phyloP scores from a whole-genome alignment of 2,888 invertebrate genomes.

The Lordiphosa fenestrarum region DNA sequence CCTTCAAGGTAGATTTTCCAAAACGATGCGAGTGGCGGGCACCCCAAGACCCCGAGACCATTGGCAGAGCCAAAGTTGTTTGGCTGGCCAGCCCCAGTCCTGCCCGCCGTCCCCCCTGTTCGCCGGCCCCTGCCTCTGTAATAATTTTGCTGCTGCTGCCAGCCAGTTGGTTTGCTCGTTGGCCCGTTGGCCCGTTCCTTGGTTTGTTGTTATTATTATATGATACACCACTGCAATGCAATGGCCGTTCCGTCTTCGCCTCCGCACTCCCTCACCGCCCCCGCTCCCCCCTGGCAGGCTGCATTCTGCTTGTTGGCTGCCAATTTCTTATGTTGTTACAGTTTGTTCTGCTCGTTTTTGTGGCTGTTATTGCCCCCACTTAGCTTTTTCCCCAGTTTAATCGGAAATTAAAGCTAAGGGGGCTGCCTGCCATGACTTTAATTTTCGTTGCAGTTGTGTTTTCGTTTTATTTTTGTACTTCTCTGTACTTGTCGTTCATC shows the following conservation, averaged over 20 bases:
- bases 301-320: conserved; percentile 70
- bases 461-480: conserved; percentile 16
- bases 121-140: conserved; percentile 48
- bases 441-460: conserved; percentile 61
- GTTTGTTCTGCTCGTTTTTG: conserved; percentile 57
- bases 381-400: conserved; percentile 60
- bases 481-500: conserved; percentile 23
- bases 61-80: conserved; percentile 43
- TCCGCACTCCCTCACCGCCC: conserved; percentile 4
- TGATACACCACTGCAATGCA: conserved; percentile 65
- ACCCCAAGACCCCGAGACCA: conserved; percentile 21
- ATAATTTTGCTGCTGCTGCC: conserved; percentile 58
- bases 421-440: conserved; percentile 72
- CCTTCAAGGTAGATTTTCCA: conserved; percentile 79
- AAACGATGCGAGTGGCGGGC: conserved; percentile 71
- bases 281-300: conserved; percentile 12
- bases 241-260: conserved; percentile 51
- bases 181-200: conserved; percentile 16
- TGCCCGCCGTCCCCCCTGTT: conserved; percentile 7
- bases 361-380: conserved; percentile 52
- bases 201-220: conserved; percentile 69
- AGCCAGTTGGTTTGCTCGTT: conserved; percentile 22
- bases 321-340: conserved; percentile 75
- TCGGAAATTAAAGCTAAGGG: conserved; percentile 76
- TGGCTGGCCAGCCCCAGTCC: conserved; percentile 42